Conservation (phyloP, 2,113 vertebrate species). For the Seriola dumerili region DNA sequence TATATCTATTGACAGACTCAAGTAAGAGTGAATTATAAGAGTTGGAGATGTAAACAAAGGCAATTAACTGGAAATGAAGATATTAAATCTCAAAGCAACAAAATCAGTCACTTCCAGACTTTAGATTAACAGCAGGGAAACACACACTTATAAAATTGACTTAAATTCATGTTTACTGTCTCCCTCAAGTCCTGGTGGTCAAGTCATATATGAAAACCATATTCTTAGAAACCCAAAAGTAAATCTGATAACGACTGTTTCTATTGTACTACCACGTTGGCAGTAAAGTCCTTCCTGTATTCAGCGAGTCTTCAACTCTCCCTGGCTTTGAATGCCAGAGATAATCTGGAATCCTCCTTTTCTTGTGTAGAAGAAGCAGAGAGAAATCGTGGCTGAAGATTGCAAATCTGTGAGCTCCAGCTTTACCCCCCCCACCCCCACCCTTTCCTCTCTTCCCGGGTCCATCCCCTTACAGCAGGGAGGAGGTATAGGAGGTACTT, state of each 20-base stretch:
- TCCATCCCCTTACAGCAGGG: conserved; percentile 25
- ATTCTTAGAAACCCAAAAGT: conserved; percentile 36
- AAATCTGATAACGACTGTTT: conserved; percentile 75
- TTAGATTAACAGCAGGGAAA: neutral
- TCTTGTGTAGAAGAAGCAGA: conserved; percentile 78
- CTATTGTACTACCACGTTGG: conserved; percentile 69
- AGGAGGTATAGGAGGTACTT: conserved; percentile 8
- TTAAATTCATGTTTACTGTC: neutral
- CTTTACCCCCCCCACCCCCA: conserved; percentile 49
- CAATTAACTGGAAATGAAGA: neutral
- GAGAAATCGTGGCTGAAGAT: conserved; percentile 69
- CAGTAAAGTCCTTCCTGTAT: conserved; percentile 72
- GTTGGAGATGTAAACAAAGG: neutral
- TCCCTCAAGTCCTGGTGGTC: conserved; percentile 6
- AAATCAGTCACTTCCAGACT: neutral
- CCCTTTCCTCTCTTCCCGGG: neutral
- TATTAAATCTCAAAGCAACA: neutral
- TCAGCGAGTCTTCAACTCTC: conserved; percentile 73
- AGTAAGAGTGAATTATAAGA: neutral
- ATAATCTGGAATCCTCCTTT: conserved; percentile 86
- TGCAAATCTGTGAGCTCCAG: conserved; percentile 76
- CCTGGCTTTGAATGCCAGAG: conserved; percentile 75
- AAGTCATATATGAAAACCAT: conserved; percentile 21
- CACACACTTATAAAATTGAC: neutral
- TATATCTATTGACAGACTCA: too few relatives aligned